A percentile compares a stretch with the other conserved stretches of the same genome.
Evolutionary conservation across 2,888 invertebrate species (phyloP).

Genomic region (Xylophagus ater): DNA sequence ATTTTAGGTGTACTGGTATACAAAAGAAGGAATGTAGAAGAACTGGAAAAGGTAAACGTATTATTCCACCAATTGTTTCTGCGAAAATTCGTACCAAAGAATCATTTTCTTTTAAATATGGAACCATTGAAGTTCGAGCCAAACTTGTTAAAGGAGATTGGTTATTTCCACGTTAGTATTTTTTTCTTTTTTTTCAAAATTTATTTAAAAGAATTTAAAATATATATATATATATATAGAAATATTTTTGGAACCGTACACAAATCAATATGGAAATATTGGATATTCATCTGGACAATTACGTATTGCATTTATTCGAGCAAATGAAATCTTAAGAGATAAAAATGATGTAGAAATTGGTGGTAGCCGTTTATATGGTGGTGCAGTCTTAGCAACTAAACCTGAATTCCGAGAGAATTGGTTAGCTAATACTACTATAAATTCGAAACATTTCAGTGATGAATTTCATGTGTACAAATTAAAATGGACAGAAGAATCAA

Average conservation of each 20-base stretch:
- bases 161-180: conserved; percentile 58
- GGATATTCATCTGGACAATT: conserved; percentile 56
- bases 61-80: conserved; percentile 58
- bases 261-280: conserved; percentile 48
- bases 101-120: conserved; percentile 56
- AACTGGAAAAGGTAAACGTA: conserved; percentile 34
- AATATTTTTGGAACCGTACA: conserved; percentile 52
- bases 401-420: conserved; percentile 34
- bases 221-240: no score
- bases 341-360: conserved; percentile 24
- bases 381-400: conserved; percentile 26
- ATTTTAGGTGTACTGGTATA: conserved; percentile 43
- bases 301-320: conserved; percentile 56
- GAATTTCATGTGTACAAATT: conserved; percentile 56
- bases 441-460: conserved; percentile 41
- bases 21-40: conserved; percentile 32
- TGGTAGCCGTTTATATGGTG: conserved; percentile 27
- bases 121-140: conserved; percentile 55
- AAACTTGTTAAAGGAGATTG: conserved; percentile 66
- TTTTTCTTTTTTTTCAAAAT: conserved; percentile 1
- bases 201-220: no score
- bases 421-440: conserved; percentile 36
- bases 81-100: conserved; percentile 51
- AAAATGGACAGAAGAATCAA: conserved; percentile 45
- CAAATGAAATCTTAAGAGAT: conserved; percentile 42